Base-by-base conservation (phyloP, 2,113 vertebrate species). In the Scalopus aquaticus region DNA sequence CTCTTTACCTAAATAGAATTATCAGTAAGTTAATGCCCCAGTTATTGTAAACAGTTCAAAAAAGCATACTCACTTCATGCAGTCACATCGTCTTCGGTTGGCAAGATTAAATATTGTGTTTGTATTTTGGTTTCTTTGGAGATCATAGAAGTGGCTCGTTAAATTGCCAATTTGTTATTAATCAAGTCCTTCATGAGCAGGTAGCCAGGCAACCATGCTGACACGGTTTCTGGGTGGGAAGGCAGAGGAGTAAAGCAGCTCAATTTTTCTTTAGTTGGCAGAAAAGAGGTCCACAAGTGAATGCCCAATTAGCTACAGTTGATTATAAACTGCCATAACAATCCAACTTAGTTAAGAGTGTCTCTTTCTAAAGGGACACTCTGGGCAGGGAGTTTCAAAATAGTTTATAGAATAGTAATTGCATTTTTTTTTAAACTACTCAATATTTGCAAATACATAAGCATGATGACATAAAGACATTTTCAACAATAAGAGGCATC, bases 141-240 rank as follows among this genome's bases (percentile, higher is more conserved):
- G 97, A 95, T 97, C 97, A 97, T 97, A 88, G 97, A 97, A 97
- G 97, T 97, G 97, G 97, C 97, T 96, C 96, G 97, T 97, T 97
- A 97, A 97, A 97, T 90, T 97, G 97, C 97, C 97, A 97, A 97
- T 97, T 97, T 97, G 97, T 95, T 97, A 97, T 97, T 97, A 97
- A 97, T 97, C 97, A 97, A 97, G 97, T 97, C 97, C 97, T 97
- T 97, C 97, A 97, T 97, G 97, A 97, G 97, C 97, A 96, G 97
- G 97, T 97, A 97, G 97, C 97, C 97, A 97, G 97, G 97, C 95
- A 97, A 97, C 97, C 97, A 97, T 97, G 97, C 95, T 97, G 97
- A 97, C 97, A 97, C 97, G 97, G 97, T 97, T 97, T 97, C 97
- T 97, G 97, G 97, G 97, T 97, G 97, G 97, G 97, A 97, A 97